A percentile compares a stretch with the other conserved stretches of the same genome.
Evolutionary conservation across 2,113 vertebrate species (phyloP).

Genomic region (Fregetta grallaria): DNA sequence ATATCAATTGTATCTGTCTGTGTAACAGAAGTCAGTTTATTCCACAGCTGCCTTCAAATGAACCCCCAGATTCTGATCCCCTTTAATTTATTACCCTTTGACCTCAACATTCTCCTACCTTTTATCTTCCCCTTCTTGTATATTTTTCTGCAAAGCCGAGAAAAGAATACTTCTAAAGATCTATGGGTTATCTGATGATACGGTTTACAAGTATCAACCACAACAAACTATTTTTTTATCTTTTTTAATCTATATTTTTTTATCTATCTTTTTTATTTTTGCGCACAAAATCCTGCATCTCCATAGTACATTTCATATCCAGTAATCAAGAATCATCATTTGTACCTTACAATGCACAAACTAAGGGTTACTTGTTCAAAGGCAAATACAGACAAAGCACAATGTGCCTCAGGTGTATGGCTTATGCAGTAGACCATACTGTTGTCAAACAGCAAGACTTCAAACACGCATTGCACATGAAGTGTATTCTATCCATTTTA

Average conservation of each 20-base stretch:
- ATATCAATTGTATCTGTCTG: background rate
- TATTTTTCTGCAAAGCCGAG: background rate
- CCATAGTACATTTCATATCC: background rate
- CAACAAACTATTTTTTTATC: no score
- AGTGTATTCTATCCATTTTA: background rate
- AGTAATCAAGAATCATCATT: background rate
- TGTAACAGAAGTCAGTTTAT: background rate
- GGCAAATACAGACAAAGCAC: background rate
- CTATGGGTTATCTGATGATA: background rate
- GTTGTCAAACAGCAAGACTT: background rate
- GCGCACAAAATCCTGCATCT: background rate
- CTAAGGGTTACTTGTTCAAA: background rate
- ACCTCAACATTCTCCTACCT: background rate
- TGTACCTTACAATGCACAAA: background rate
- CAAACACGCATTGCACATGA: background rate
- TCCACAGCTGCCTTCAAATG: background rate
- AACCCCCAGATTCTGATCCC: background rate
- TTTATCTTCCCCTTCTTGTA: background rate
- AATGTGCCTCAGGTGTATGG: rapidly evolving
- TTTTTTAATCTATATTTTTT: no score
- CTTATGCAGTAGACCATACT: background rate
- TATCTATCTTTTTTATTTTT: background rate
- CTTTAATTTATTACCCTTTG: background rate
- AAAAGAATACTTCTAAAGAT: background rate
- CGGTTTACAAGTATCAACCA: background rate